Evolutionary conservation across 1,140 invertebrate species (phyloP), one percentile per base, ranked within the genome.

Genomic region (Calliphora vicina): DNA sequence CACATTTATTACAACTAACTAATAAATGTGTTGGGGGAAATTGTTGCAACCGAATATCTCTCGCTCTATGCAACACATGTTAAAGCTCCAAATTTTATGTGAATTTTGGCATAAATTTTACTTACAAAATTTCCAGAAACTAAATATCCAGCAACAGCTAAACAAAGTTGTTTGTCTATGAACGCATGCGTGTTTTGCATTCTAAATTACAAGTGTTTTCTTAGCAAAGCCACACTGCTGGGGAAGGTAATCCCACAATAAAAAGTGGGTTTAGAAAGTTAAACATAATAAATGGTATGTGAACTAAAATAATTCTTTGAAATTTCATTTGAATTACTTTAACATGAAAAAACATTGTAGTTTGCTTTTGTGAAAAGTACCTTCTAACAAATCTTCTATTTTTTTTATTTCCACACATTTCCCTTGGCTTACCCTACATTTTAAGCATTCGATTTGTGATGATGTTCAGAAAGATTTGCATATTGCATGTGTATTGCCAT

Each of bases 151-250:
- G 25, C 20, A 67, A 23, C 20, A 23, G 10, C n/a, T 6, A 23
- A 23, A 67, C 23, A 67, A 67, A 8, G n/a, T 67, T 67, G 20
- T 67, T 67, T 67, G 61, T 23, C 61, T 67, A 67, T 67, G 61
- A 23, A 67, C 61, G 61, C 61, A 67, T 67, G 61, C 61, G 61
- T 67, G 61, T 67, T 67, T 67, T 67, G 61, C 61, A 67, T 67
- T 67, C 23, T 67, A 67, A 67, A 23, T 67, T 23, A 67, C 61
- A 67, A 67, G n/a, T 23, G 23, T 23, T 67, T 57, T 23, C 1
- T 50, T 67, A 67, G n/a, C 20, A 67, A 23, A 23, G n/a, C 10
- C 23, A 67, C 1, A 9, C n/a, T 12, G 20, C n/a, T n/a, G 8
- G 61, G 61, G 61, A 67, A 67, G 61, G 61, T 57, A 67, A 20